Evolutionary conservation across 2,113 vertebrate species (phyloP), one percentile per base, ranked within the genome.

Genomic region (Salvelinus namaycush): DNA sequence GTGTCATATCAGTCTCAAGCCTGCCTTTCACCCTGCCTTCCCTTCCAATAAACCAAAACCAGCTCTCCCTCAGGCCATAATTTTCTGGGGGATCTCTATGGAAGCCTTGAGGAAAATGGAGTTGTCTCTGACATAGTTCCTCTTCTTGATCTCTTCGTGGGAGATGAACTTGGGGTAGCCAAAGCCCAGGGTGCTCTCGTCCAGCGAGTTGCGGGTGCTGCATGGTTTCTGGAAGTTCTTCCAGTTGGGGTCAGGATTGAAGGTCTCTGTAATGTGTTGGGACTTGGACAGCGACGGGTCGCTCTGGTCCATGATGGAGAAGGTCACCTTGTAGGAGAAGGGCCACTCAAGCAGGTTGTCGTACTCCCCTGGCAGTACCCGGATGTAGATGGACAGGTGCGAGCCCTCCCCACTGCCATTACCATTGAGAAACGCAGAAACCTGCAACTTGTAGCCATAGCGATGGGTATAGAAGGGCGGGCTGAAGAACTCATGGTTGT

Each of bases 101-200:
- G 97, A 97, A 81, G 97, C 98, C 73, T 95, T 96, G 91, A 99
- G 94, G 92, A 99, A 99, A 87, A 99, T 92, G 54, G 96, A 92
- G 79, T 99, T 97, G 89, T 99, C 97, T 60, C 97, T 93, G 79
- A 99, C 91, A 85, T 99, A 99, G 93, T 99, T 99, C 73, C 98
- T 93, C 91, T 99, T 99, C 90, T 96, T 95, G 91, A 99, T 98
- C 91, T 99, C 97, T 88, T 99, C 97, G 24, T 99, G 97, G 9
- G 98, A 99, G 93, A 99, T 97, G 91, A 99, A 99, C 87, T 98
- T 99, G 90, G 98, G 98, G 89, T 99, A 99, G 60, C 98, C 97
- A 0, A 99, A 99, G 59, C 98, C 98, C 86, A 99, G 92, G 73
- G 96, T 95, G 91, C 97, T 99, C 94, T 98, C 97, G 44, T 99